Evolutionary conservation across 2,113 vertebrate species (phyloP), one percentile per base, ranked within the genome.

Genomic region (Ciconia stormi): DNA sequence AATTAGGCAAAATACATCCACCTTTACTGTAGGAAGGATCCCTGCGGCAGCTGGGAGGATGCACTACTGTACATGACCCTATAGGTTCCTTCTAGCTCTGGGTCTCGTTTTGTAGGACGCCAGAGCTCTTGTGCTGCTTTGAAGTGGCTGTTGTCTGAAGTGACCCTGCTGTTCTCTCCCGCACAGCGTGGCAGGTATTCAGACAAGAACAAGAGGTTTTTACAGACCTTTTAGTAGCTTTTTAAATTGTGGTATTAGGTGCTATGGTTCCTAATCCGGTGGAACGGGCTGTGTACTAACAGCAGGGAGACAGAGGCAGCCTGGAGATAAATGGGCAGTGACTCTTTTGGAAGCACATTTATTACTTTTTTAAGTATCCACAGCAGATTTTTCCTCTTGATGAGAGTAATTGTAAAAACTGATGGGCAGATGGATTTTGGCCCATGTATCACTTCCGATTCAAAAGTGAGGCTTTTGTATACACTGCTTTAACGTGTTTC

Each of bases 401-500:
- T 58, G 71, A 69, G 50, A 82, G 40, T 16, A 87, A 44, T 23
- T 38, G 61, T 84, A 40, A 56, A 86, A 81, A 40, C 22, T 6
- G 58, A 26, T 55, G 80, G 79, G 74, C 82, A 82, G 77, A 42
- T 52, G 63, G 58, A 55, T 78, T 94, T 79, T 95, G 83, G 83
- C 78, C 89, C 58, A 2, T 1, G 13, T 58, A 34, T 89, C 47
- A 46, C 88, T 92, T 78, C 30, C 16, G 25, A 63, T 22, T 89
- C 56, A 81, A 52, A 94, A 76, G 76, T 71, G 90, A 97, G 92
- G 89, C 92, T 95, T 89, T 95, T 96, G 88, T 95, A 86, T 87
- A 95, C 96, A 86, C 90, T 87, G 90, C 95, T 97, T 84, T 89
- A 90, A 96, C 10, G 59, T 83, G 93, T 97, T 97, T 96, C 88